phyloP scores from a whole-genome alignment of 2,113 vertebrate genomes.

The Pseudorasbora parva region DNA sequence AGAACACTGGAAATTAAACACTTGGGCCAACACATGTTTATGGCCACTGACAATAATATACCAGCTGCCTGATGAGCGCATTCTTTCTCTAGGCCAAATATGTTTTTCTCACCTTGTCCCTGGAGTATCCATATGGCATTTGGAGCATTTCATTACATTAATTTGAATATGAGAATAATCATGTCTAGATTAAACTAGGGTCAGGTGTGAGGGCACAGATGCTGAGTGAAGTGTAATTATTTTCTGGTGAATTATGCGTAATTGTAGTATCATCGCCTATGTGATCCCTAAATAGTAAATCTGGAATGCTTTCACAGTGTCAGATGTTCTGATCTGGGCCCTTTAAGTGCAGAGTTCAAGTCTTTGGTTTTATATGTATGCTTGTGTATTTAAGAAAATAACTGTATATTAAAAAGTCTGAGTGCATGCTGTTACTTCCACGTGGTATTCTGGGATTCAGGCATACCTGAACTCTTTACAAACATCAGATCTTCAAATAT shows the following conservation, averaged over 20 bases:
- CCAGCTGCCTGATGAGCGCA: not conserved
- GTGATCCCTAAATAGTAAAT: slow-evolving; percentile 71
- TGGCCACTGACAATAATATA: not conserved
- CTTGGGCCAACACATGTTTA: not conserved
- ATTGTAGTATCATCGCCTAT: slow-evolving; percentile 65
- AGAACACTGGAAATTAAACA: slow-evolving; percentile 25
- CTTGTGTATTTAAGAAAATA: slow-evolving; percentile 20
- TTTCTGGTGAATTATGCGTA: slow-evolving; percentile 69
- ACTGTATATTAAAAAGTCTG: slow-evolving; percentile 9
- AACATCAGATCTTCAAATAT: not conserved
- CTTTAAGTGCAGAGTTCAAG: slow-evolving; percentile 18
- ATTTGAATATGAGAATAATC: slow-evolving; percentile 50
- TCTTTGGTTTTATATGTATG: slow-evolving; percentile 8
- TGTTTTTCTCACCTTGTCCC: not conserved
- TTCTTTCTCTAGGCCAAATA: not conserved
- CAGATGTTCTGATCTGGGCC: slow-evolving; percentile 63
- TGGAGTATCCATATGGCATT: slow-evolving; percentile 7
- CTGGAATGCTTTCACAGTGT: slow-evolving; percentile 77
- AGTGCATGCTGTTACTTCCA: not conserved
- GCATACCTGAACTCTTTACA: not conserved
- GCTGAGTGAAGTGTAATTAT: slow-evolving; percentile 68
- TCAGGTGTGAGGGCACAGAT: slow-evolving; percentile 67
- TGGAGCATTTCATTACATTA: slow-evolving; percentile 16
- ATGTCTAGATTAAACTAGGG: slow-evolving; percentile 61
- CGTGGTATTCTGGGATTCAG: not conserved